These are phyloP conservation scores for Temnothorax longispinosus DNA, from an alignment of 1,140 invertebrate genomes.

Conservation along the genomic window DNA sequence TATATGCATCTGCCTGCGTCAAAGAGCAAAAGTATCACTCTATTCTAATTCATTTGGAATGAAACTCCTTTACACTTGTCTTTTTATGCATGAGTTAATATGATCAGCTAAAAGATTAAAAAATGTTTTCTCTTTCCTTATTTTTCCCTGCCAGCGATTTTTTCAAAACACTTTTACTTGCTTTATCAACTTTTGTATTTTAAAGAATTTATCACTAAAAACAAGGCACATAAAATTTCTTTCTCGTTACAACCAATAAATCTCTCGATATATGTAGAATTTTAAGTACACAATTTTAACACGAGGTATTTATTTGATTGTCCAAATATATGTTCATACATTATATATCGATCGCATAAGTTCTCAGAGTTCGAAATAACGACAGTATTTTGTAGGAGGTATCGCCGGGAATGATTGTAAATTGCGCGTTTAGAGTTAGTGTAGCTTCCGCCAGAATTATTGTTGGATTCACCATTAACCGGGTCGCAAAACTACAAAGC, in stretches of 20 bases:
- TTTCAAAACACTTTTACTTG: not conserved
- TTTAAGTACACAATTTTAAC: not conserved
- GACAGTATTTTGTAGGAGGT: slow-evolving; percentile 23
- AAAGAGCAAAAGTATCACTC: not conserved
- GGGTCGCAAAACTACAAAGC: slow-evolving; percentile 5
- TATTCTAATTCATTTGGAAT: not conserved
- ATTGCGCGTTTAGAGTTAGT: slow-evolving; percentile 10
- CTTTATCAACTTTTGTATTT: not conserved
- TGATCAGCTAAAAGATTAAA: not conserved
- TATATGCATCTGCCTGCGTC: not conserved
- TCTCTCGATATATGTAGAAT: not conserved
- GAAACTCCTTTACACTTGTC: not conserved
- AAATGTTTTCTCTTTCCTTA: not conserved
- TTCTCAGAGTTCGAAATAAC: slow-evolving; percentile 36
- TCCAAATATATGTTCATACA: not conserved
- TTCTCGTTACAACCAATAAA: not conserved
- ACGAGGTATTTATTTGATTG: not conserved
- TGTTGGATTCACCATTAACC: slow-evolving; percentile 32
- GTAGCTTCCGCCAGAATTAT: slow-evolving; percentile 24
- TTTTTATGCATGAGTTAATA: not conserved
- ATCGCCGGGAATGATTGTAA: slow-evolving; percentile 38
- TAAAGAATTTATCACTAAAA: not conserved
- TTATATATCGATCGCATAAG: not conserved
- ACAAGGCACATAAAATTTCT: not conserved
- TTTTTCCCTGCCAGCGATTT: not conserved